Evolutionary conservation across 1,140 invertebrate genomes (phyloP).

Genomic region (Hestina assimilis): DNA sequence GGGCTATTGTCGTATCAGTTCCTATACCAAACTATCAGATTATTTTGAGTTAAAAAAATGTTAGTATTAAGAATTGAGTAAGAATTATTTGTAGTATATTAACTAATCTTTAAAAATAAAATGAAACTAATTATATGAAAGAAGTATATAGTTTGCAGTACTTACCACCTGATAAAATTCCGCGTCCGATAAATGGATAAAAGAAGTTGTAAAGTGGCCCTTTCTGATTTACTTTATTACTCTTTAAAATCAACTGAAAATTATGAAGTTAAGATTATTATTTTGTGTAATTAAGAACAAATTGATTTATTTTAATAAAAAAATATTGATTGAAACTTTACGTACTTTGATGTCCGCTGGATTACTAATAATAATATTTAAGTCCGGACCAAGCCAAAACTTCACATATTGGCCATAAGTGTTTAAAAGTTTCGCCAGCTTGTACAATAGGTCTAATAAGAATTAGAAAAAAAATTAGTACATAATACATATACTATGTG

Average conservation of each 20-base stretch:
- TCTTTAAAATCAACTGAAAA: conserved; percentile 55
- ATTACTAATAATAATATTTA: conserved; percentile 49
- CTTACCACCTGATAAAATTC: conserved; percentile 55
- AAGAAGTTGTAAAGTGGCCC: conserved; percentile 50
- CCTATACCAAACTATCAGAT: too few species aligned
- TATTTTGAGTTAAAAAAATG: too few species aligned
- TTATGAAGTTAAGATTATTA: not conserved
- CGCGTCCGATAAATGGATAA: conserved; percentile 42
- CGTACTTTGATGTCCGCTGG: conserved; percentile 52
- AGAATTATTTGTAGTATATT: too few species aligned
- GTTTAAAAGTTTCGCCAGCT: conserved; percentile 29
- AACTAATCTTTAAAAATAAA: not conserved
- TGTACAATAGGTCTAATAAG: conserved; percentile 44
- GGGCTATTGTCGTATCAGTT: too few species aligned
- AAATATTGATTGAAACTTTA: conserved; percentile 10
- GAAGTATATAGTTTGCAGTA: not conserved
- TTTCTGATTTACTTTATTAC: conserved; percentile 57
- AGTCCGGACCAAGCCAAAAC: conserved; percentile 57
- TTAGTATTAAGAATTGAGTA: too few species aligned
- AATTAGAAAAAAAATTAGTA: not conserved
- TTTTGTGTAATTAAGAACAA: not conserved
- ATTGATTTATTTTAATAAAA: not conserved
- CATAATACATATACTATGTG: not conserved
- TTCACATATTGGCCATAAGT: conserved; percentile 47
- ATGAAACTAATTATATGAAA: not conserved